A percentile compares a stretch with the other conserved stretches of the same genome.
Conservation (phyloP, 2,113 vertebrate genomes). For the Solea solea region DNA sequence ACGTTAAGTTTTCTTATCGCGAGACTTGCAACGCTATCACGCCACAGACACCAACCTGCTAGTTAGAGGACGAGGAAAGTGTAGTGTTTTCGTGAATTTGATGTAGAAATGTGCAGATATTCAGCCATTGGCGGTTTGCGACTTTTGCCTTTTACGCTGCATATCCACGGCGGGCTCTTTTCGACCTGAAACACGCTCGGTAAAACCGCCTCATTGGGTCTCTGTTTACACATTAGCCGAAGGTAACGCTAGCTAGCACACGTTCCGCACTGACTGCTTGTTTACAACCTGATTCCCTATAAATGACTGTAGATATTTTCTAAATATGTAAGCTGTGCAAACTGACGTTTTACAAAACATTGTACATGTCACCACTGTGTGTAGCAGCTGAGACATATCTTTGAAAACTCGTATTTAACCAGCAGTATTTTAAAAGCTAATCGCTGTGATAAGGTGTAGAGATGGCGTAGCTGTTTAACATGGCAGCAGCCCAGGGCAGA, state of each 20-base stretch:
- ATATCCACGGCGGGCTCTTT: background rate
- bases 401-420: background rate
- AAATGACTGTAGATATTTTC: background rate
- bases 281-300: background rate
- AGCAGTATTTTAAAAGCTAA: background rate
- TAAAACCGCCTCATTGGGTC: background rate
- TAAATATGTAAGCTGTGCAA: background rate
- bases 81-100: background rate
- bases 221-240: slow-evolving; percentile 46
- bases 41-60: slow-evolving; percentile 35
- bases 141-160: background rate
- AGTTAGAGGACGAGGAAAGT: background rate
- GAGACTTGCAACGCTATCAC: slow-evolving; percentile 34
- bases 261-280: background rate
- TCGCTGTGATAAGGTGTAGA: background rate
- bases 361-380: background rate
- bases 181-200: background rate
- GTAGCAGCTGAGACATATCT: too few relatives aligned
- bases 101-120: background rate
- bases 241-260: slow-evolving; percentile 15
- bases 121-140: background rate
- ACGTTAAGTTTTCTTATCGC: slow-evolving; percentile 40
- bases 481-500: slow-evolving; percentile 32
- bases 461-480: slow-evolving; percentile 4
- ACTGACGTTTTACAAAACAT: background rate